Evolutionary conservation across 2,888 invertebrate species (phyloP), one percentile per base, ranked within the genome.

Genomic region (Xestia sexstrigata): DNA sequence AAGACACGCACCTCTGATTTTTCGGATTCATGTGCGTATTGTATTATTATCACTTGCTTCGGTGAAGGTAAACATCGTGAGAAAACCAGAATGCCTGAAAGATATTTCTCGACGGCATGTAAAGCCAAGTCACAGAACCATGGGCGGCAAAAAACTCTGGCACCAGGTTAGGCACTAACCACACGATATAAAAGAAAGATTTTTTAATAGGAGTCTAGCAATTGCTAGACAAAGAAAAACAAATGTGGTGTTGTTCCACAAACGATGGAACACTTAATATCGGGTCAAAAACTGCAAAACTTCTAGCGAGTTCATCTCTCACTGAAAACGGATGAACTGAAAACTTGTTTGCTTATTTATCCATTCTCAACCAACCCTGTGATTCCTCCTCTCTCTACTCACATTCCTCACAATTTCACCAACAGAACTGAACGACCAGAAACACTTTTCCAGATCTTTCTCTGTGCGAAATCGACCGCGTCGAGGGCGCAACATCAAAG

Each of bases 401-500:
- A 70, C 84, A 82, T 73, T 70, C 55, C 65, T 63, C 62, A 60
- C 70, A 71, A 83, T 78, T 85, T 77, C 30, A 74, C 74, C 62
- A 79, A 83, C 77, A 81, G 69, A 78, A 82, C 74, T 70, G 66
- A 70, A 78, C 39, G 65, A 71, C 58, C 58, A 65, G 73, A 82
- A 87, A 74, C 83, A 78, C 78, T 81, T 87, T 82, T 76, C 62
- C 20, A 72, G 78, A 83, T 82, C 70, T 84, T 87, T 83, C 82
- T 82, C 79, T 83, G 82, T 70, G 70, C 72, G 77, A 81, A 82
- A 83, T 87, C 88, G 84, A 83, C 77, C 88, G 81, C 73, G 75
- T 77, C 65, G 82, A 75, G 79, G 72, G 78, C 73, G 62, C 70
- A 72, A 85, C 86, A 84, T 89, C 89, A 89, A 89, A 89, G 86